Evolutionary conservation across 1,140 invertebrate species (phyloP).

Genomic region (Lordiphosa collinella): DNA sequence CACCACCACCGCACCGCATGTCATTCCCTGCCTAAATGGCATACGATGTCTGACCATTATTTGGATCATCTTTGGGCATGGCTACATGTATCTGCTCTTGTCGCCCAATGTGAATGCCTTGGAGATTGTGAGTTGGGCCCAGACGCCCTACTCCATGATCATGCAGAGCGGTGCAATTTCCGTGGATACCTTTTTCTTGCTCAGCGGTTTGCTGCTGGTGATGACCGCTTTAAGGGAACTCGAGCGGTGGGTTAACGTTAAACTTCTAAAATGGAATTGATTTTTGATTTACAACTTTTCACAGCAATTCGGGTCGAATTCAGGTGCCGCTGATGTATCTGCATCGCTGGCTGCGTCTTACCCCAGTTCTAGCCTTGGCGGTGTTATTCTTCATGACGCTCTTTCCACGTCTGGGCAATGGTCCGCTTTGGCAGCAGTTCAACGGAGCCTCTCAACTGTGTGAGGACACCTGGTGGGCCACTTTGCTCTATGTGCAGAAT

Average conservation of each 20-base stretch:
- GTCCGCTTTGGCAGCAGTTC: slow-evolving; percentile 63
- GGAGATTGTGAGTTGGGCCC: slow-evolving; percentile 62
- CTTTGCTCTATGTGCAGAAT: slow-evolving; percentile 70
- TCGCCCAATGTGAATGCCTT: slow-evolving; percentile 40
- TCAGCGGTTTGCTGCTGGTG: slow-evolving; percentile 85
- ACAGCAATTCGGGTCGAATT: slow-evolving; percentile 36
- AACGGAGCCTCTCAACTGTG: slow-evolving; percentile 44
- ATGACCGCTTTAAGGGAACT: slow-evolving; percentile 84
- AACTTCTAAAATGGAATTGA: too few species aligned
- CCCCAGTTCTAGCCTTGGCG: slow-evolving; percentile 59
- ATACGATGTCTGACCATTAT: slow-evolving; percentile 83
- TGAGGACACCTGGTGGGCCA: slow-evolving; percentile 67
- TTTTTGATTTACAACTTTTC: too few species aligned
- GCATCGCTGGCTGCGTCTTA: slow-evolving; percentile 68
- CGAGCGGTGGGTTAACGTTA: slow-evolving; percentile 73
- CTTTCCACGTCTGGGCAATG: slow-evolving; percentile 49
- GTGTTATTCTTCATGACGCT: slow-evolving; percentile 65
- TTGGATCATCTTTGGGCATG: slow-evolving; percentile 85
- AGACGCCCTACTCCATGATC: slow-evolving; percentile 82
- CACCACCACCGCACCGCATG: slow-evolving; percentile 6
- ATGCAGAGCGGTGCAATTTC: slow-evolving; percentile 82
- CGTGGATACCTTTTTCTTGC: slow-evolving; percentile 86
- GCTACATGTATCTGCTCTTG: slow-evolving; percentile 66
- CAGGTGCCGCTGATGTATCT: slow-evolving; percentile 72
- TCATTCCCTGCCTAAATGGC: slow-evolving; percentile 81